Percentiles rank a stretch among this genome's conserved stretches.
Evolutionary conservation across 2,113 vertebrate species (phyloP).

Genomic region (Echinops telfairi): DNA sequence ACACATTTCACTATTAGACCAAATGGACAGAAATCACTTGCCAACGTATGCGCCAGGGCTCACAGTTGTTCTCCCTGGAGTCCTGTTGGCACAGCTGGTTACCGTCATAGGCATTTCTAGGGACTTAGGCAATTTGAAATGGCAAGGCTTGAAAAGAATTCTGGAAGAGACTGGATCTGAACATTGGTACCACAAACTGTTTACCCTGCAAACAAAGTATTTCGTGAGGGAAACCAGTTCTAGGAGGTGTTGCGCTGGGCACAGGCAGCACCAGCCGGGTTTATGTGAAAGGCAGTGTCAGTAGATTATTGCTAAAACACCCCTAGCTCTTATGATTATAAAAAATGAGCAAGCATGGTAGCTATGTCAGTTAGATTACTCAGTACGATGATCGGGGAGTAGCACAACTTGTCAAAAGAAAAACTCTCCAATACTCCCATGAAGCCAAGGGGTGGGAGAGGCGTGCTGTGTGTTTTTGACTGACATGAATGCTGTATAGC

Average conservation of each 20-base stretch:
- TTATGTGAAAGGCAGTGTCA: constrained; percentile 81
- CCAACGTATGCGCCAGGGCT: not conserved
- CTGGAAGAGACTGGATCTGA: constrained; percentile 79
- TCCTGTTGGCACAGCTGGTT: not conserved
- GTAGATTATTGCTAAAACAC: constrained; percentile 70
- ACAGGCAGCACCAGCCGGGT: constrained; percentile 70
- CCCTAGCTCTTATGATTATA: constrained; percentile 38
- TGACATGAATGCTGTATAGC: not conserved
- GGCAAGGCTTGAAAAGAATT: constrained; percentile 74
- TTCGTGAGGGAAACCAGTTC: constrained; percentile 58
- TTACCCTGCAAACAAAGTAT: constrained; percentile 75
- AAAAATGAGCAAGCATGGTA: constrained; percentile 54
- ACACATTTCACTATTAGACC: not conserved
- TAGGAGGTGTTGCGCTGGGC: constrained; percentile 81
- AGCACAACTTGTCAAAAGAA: not conserved
- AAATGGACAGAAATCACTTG: not conserved
- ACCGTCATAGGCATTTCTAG: constrained; percentile 51
- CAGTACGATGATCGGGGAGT: constrained; percentile 44
- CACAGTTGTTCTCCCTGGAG: not conserved
- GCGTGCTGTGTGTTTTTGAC: not conserved
- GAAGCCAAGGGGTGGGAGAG: not conserved
- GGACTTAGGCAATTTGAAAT: constrained; percentile 68
- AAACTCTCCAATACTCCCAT: constrained; percentile 10
- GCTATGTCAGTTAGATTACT: constrained; percentile 27
- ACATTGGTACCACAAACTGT: constrained; percentile 66